Evolutionary conservation across 2,797 vertebrate genomes (phyloP), one percentile per base, ranked within the genome.

Genomic region (Chelidonichthys spinosus): DNA sequence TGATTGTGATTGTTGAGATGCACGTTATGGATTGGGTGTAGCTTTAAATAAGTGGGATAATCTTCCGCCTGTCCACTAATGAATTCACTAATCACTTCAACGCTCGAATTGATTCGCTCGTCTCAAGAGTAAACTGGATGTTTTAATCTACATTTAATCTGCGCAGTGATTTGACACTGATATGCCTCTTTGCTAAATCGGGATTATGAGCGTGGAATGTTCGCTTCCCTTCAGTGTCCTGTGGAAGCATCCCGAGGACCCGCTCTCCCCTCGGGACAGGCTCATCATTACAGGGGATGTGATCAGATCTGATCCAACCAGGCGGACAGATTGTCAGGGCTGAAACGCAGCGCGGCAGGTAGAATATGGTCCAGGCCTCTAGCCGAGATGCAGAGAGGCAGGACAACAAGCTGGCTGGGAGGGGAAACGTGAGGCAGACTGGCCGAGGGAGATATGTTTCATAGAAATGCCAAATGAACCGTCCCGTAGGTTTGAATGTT

Each of bases 261-360:
- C n/a, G 17, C 17, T 25, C 54, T 63, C 68, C 73, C 25, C 39
- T 49, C n/a, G 61, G 76, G 81, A 72, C 25, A 81, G 65, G 46
- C 6, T 0, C 53, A 83, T 88, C 80, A 76, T 70, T 39, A 63
- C 62, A 49, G 65, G 13, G 63, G 1, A 42, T 63, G 73, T 62
- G 58, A 78, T 58, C 50, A 14, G 50, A 63, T 76, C 62, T 56
- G 42, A 56, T 33, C 18, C 75, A 54, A 25, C 55, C 64, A 78
- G 79, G 60, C 80, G 54, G 76, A 81, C 61, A 43, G 47, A 78
- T 32, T 72, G 76, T 84, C 80, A 75, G 65, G 75, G 52, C 13
- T 61, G 58, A 84, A 85, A 81, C 74, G 75, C 63, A 76, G 69
- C 76, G 3, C 58, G 58, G 60, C 81, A 76, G 79, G 66, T 68